Percentiles rank a stretch among this genome's conserved stretches.
Evolutionary conservation across 2,113 vertebrate species (phyloP).

Genomic region (Nematolebias whitei): DNA sequence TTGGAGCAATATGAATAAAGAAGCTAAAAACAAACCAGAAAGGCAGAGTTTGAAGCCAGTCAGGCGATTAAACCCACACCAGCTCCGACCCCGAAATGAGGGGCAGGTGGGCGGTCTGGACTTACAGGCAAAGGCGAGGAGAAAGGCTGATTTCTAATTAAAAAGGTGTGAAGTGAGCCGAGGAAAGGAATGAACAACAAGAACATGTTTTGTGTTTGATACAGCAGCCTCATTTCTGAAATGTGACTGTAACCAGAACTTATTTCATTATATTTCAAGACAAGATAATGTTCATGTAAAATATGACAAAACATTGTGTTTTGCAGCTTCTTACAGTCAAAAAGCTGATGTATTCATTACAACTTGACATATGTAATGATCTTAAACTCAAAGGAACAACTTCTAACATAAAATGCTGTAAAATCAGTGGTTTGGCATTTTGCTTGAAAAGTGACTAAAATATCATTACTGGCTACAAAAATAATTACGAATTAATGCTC

Average conservation of each 20-base stretch:
- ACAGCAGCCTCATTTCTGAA: not conserved
- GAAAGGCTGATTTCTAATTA: conserved; percentile 52
- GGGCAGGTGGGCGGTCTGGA: conserved; percentile 55
- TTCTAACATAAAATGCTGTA: not conserved
- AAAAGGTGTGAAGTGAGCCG: conserved; percentile 26
- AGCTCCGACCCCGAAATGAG: conserved; percentile 59
- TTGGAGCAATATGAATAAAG: conserved; percentile 15
- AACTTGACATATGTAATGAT: no score
- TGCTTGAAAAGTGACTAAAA: not conserved
- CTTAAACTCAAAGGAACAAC: not conserved
- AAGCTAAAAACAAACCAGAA: conserved; percentile 20
- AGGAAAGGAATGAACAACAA: conserved; percentile 18
- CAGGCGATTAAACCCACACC: no score
- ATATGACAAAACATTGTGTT: not conserved
- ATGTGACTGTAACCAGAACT: not conserved
- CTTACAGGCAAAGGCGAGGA: conserved; percentile 24
- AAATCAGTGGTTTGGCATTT: not conserved
- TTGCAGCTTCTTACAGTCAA: no score
- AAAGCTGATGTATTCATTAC: no score
- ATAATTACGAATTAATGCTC: not conserved
- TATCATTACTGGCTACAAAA: not conserved
- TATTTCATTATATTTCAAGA: no score
- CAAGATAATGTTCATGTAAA: no score
- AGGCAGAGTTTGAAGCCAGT: conserved; percentile 21
- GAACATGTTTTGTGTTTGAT: conserved; percentile 16